These are phyloP conservation scores for Oreochromis spilurus DNA, from an alignment of 2,113 vertebrate genomes.

Conservation along the genomic window DNA sequence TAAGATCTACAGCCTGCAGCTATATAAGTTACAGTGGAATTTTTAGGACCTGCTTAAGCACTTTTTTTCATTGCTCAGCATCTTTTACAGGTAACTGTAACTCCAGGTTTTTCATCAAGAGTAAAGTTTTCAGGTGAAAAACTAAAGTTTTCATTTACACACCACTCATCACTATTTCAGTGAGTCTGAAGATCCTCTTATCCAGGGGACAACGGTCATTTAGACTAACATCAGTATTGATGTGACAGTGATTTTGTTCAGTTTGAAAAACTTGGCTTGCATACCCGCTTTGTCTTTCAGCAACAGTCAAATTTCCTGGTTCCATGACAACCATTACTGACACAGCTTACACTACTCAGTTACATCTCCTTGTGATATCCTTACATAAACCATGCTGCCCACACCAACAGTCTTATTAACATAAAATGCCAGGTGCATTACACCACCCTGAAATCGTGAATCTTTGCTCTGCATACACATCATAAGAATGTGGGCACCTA, in stretches of 20 bases:
- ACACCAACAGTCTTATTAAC: constrained; percentile 18
- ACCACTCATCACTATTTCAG: not conserved
- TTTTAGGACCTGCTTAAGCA: not conserved
- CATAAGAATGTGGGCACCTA: not conserved
- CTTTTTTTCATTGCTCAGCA: not conserved
- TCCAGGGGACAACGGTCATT: not conserved
- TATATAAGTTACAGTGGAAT: not conserved
- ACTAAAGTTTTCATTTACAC: not conserved
- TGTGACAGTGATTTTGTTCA: not conserved
- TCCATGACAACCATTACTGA: not conserved
- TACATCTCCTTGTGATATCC: not conserved
- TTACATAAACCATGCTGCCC: constrained; percentile 22
- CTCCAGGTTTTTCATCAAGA: not conserved
- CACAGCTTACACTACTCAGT: not conserved
- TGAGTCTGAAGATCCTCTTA: not conserved
- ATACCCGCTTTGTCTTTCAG: not conserved
- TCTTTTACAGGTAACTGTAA: not conserved
- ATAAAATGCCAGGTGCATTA: constrained; percentile 7
- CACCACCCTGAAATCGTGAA: not conserved
- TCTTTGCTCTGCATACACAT: not conserved
- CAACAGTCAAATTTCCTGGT: not conserved
- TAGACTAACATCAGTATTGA: not conserved
- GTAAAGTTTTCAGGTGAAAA: not conserved
- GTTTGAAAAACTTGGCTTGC: not conserved
- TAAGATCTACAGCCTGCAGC: not conserved